phyloP scores from a whole-genome alignment of 2,113 vertebrate species.

The Bagarius yarrelli region DNA sequence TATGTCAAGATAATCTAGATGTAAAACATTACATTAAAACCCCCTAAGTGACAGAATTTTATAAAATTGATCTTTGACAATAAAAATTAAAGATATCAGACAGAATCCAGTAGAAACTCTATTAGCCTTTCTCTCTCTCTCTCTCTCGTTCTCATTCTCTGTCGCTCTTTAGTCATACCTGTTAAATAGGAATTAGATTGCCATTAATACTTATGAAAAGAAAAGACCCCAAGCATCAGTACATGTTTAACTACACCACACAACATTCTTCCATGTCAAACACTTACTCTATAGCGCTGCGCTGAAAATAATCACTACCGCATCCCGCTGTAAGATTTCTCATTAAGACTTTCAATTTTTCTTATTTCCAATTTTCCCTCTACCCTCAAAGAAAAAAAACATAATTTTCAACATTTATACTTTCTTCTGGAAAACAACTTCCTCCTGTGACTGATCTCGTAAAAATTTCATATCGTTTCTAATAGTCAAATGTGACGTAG shows the following conservation, averaged over 20 bases:
- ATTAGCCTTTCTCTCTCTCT: not conserved
- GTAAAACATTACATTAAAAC: not conserved
- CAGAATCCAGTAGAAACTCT: not conserved
- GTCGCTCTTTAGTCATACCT: constrained; percentile 55
- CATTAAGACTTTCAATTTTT: not conserved
- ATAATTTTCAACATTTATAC: not conserved
- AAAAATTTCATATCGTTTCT: not conserved
- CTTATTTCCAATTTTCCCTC: not conserved
- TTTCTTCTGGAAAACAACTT: too few species aligned
- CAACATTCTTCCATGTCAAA: not conserved
- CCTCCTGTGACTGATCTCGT: too few species aligned
- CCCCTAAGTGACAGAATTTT: not conserved
- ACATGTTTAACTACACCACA: constrained; percentile 19
- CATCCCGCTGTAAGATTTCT: not conserved
- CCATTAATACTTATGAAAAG: constrained; percentile 64
- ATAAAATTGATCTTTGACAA: not conserved
- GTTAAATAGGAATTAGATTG: constrained; percentile 75
- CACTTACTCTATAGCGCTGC: not conserved
- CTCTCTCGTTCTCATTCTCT: not conserved
- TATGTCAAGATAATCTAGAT: constrained; percentile 5
- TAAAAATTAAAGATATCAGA: not conserved
- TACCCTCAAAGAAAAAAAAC: too few species aligned
- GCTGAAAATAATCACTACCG: not conserved
- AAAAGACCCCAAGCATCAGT: constrained; percentile 55
- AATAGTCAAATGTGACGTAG: not conserved